Conservation (phyloP, 2,113 vertebrate species). For the Ariopsis seemanni region DNA sequence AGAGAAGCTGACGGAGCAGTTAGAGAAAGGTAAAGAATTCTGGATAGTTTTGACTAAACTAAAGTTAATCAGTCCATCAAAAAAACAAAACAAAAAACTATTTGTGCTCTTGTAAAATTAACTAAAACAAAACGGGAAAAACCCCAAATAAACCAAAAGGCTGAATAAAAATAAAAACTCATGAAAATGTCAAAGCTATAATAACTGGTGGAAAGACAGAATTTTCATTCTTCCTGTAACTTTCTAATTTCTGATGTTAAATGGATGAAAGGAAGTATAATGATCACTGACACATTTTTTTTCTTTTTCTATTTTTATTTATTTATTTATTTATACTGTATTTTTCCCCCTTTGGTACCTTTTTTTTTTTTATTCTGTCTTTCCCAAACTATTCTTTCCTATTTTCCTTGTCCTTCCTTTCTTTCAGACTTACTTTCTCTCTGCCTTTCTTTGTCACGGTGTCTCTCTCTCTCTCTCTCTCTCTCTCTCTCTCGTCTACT, state of each 20-base stretch:
- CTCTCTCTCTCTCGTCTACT: not conserved
- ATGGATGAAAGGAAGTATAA: not conserved
- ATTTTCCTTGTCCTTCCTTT: not conserved
- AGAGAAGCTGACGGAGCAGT: constrained; percentile 77
- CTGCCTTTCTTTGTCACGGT: not conserved
- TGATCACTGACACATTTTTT: no score
- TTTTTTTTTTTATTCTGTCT: not conserved
- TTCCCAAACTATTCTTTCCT: not conserved
- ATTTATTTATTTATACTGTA: not conserved
- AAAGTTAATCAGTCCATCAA: no score
- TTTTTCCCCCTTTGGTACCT: not conserved
- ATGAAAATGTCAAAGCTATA: no score
- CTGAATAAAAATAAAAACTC: no score
- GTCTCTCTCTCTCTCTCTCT: no score
- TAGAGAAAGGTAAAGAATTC: constrained; percentile 80
- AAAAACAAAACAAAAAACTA: no score
- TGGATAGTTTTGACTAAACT: not conserved
- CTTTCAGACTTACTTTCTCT: not conserved
- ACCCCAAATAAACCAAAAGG: no score
- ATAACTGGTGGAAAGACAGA: not conserved
- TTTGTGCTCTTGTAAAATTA: no score
- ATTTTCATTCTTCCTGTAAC: not conserved
- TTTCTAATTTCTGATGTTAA: not conserved
- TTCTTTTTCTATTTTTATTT: not conserved
- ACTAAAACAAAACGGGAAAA: no score